Evolutionary conservation across 1,140 invertebrate species (phyloP).

Genomic region (Geopemphigus sp.): DNA sequence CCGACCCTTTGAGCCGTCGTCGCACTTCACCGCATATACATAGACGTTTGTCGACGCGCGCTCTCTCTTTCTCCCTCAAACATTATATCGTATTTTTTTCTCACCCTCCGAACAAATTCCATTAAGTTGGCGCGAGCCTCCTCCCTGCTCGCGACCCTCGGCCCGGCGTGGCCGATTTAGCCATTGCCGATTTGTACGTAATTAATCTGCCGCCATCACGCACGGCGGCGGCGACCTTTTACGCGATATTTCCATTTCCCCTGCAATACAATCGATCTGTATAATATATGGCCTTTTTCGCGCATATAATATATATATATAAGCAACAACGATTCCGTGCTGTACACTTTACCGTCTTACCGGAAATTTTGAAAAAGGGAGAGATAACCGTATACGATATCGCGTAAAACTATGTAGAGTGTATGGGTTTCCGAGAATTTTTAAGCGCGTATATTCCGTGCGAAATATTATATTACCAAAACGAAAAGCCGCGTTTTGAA

Average conservation of each 20-base stretch:
- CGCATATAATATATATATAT: not conserved
- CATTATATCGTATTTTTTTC: not conserved
- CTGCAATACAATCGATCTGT: not conserved
- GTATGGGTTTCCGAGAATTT: not conserved
- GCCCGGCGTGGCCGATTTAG: not conserved
- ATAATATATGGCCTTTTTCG: not conserved
- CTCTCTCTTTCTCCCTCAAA: not conserved
- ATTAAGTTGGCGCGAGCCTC: slow-evolving; percentile 10
- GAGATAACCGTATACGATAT: not conserved
- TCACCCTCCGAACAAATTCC: slow-evolving; percentile 37
- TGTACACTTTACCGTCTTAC: not conserved
- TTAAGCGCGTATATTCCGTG: too few relatives aligned
- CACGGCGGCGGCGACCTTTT: not conserved
- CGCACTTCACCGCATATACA: not conserved
- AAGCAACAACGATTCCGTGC: not conserved
- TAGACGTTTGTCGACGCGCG: not conserved
- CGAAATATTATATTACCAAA: too few relatives aligned
- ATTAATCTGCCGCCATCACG: not conserved
- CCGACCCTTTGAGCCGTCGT: not conserved
- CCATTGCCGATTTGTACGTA: slow-evolving; percentile 17
- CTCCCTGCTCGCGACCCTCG: not conserved
- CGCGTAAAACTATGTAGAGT: not conserved
- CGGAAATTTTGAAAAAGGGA: not conserved
- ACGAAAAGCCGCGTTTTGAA: too few relatives aligned
- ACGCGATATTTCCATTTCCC: not conserved